Base-by-base conservation (phyloP, 1,140 invertebrate genomes). In the Zophobas atratus region DNA sequence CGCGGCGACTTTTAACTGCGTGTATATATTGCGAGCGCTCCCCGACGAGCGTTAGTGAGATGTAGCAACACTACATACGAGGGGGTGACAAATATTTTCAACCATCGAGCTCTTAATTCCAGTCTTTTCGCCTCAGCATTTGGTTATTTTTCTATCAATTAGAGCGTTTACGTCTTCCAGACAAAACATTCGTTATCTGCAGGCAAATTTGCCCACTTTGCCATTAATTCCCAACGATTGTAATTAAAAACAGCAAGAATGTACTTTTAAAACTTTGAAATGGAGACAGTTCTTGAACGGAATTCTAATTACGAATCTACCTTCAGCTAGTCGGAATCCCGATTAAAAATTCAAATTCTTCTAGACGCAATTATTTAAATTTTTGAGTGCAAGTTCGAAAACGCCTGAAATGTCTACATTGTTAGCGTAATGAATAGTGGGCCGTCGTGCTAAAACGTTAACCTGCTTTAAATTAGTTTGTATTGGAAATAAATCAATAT, bases 401-500 rank as follows among this genome's bases (percentile, higher is more conserved):
- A 20, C 20, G 20, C 20, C 20, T 20, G 20, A 20, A 20, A n/a
- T 32, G 35, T 41, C 8, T 2, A 46, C 36, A 6, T 73, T 2
- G 48, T 20, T 6, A 8, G 20, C 3, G 33, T 48, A 48, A 73
- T 73, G 70, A 56, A 73, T 73, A 20, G 73, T 33, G 20, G n/a
- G n/a, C 38, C 20, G 33, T 35, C 48, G 38, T 51, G 41, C 57
- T n/a, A n/a, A 73, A 76, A 76, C 74, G 49, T 36, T 76, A 67
- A 67, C 56, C 74, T 36, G 74, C 74, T 56, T 76, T 76, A 76
- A 76, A 76, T 76, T 76, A 76, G 74, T 76, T 67, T 46, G 74
- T 63, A 76, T 76, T 67, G 56, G 56, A 35, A 76, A 76, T 76
- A 76, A 76, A 76, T 76, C 74, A 76, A 38, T 6, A 33, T 76